Conservation (phyloP, 2,113 vertebrate species). For the Apeltes quadracus region DNA sequence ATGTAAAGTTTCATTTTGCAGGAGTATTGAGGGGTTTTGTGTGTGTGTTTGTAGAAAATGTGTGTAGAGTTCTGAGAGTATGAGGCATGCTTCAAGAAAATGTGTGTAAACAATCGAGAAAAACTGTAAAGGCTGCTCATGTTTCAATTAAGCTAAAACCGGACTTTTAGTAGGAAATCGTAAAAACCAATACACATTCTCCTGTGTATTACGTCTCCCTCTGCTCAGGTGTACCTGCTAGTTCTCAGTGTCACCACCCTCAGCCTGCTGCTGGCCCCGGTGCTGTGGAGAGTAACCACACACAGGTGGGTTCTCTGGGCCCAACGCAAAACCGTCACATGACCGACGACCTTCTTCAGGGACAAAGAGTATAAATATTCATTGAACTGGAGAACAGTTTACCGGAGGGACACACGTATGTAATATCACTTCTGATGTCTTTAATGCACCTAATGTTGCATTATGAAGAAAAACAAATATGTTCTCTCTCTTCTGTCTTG, state of each 20-base stretch:
- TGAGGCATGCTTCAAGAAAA: too few relatives aligned
- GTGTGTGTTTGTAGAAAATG: too few relatives aligned
- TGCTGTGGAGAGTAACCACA: slow-evolving; percentile 89
- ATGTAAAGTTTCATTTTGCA: too few relatives aligned
- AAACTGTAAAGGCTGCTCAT: too few relatives aligned
- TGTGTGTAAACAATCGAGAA: too few relatives aligned
- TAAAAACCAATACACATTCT: background rate
- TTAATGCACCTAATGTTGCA: slow-evolving; percentile 4
- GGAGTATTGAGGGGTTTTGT: too few relatives aligned
- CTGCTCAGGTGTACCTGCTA: slow-evolving; percentile 91
- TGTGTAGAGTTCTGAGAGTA: too few relatives aligned
- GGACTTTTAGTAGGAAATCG: background rate
- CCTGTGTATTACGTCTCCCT: background rate
- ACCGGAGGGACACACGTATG: slow-evolving; percentile 29
- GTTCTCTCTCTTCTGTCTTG: background rate
- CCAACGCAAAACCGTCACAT: slow-evolving; percentile 85
- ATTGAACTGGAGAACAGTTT: background rate
- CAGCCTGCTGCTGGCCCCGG: slow-evolving; percentile 92
- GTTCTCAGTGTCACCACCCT: slow-evolving; percentile 95
- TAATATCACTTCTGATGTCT: slow-evolving; percentile 2
- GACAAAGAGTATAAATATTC: background rate
- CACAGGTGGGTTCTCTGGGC: slow-evolving; percentile 82
- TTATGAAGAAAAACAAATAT: background rate
- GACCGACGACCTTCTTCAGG: slow-evolving; percentile 54
- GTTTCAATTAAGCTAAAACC: background rate